These are phyloP conservation scores for Axea sp. DNA, from an alignment of 2,888 invertebrate genomes.

Conservation along the genomic window DNA sequence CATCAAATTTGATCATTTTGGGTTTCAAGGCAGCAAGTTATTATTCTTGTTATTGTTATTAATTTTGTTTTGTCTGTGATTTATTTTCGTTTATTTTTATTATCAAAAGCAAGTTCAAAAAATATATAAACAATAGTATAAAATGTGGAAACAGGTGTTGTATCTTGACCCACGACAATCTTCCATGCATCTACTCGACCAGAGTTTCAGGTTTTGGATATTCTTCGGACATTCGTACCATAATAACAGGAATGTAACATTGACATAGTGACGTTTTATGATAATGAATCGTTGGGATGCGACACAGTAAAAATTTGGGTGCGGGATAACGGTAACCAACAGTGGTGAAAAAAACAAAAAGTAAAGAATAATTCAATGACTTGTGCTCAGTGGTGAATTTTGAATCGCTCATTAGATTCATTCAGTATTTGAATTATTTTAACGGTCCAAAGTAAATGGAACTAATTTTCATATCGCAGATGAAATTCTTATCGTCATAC, in stretches of 20 bases:
- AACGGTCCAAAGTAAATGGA: slow-evolving; percentile 42
- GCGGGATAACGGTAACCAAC: slow-evolving; percentile 50
- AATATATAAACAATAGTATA: no score
- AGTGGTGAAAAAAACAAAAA: slow-evolving; percentile 22
- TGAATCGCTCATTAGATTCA: slow-evolving; percentile 20
- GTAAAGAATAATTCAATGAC: slow-evolving; percentile 1
- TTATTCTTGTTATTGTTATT: no score
- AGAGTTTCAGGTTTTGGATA: slow-evolving; percentile 53
- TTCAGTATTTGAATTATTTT: slow-evolving; percentile 43
- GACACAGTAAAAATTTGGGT: slow-evolving; percentile 50
- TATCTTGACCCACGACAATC: slow-evolving; percentile 69
- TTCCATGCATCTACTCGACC: slow-evolving; percentile 40
- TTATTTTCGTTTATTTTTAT: no score
- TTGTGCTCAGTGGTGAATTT: not conserved
- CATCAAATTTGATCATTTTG: no score
- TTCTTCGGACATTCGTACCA: slow-evolving; percentile 21
- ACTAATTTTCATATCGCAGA: slow-evolving; percentile 34
- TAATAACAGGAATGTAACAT: slow-evolving; percentile 55
- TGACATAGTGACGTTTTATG: slow-evolving; percentile 58
- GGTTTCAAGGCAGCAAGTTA: no score
- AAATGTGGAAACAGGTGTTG: slow-evolving; percentile 16
- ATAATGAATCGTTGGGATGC: slow-evolving; percentile 36
- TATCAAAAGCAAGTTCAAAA: no score
- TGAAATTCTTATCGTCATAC: slow-evolving; percentile 27
- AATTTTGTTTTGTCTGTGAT: no score